Base-by-base conservation (phyloP, 2,888 invertebrate genomes). In the Apoda limacodes region DNA sequence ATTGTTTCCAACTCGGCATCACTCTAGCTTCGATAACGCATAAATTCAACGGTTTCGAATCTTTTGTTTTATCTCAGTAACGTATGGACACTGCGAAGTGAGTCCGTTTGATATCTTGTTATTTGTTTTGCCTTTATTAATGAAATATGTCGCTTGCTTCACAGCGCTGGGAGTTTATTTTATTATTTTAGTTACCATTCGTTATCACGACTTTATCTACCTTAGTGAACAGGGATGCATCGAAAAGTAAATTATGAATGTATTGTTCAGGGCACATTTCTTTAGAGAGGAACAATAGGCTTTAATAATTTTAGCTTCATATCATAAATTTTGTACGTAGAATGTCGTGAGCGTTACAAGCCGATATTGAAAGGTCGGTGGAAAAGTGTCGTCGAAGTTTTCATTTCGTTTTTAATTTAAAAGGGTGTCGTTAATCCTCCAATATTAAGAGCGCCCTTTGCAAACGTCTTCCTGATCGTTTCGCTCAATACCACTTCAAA, bases 101-200 rank as follows among this genome's bases (percentile, higher is more conserved):
- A 76, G 69, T 60, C 62, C 67, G 66, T 72, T 74, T 74, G 72
- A 76, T 70, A 69, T 65, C 62, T 57, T 55, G 47, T 48, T 65
- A 60, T 55, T 78, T 66, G 71, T 76, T 78, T 80, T 78, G 63
- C 57, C 68, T 78, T 80, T 78, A 74, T 78, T 80, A 80, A 78
- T 80, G 75, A 78, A 80, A 80, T 80, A 80, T 78, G 76, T 76
- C 76, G 75, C 74, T 72, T 60, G 63, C 59, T 55, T 52, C 57
- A 61, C 62, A 59, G 43, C 36, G 56, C 56, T 49, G 58, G 50
- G 57, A 17, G 67, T 55, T 74, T 74, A 74, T 78, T 76, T 75
- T 78, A 72, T 78, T 78, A 75, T 76, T 76, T 78, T 75, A 76
- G 75, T 78, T 72, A 75, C 72, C 74, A 76, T 78, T 76, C 70